Conservation (phyloP, 1,140 invertebrate species). For the Lepidostoma basale region DNA sequence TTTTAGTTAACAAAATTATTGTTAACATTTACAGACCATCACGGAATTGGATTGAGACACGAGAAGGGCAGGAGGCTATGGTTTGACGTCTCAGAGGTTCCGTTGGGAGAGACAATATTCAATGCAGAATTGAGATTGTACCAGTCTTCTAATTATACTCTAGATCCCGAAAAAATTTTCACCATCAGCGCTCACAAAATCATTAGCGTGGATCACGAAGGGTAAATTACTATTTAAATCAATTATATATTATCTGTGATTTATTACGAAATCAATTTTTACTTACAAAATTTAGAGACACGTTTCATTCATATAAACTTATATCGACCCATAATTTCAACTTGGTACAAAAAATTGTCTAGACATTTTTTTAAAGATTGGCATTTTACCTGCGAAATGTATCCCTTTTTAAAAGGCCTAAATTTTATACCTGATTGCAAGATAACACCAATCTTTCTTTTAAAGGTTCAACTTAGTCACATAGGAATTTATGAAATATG, state of each 20-base stretch:
- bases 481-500: too few relatives aligned
- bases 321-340: too few relatives aligned
- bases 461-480: too few relatives aligned
- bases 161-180: slow-evolving; percentile 54
- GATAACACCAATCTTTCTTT: too few relatives aligned
- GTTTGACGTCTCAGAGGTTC: slow-evolving; percentile 89
- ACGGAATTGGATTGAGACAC: slow-evolving; percentile 75
- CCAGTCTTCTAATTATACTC: slow-evolving; percentile 60
- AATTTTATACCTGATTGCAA: too few relatives aligned
- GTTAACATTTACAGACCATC: slow-evolving; percentile 61
- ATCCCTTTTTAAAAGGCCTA: too few relatives aligned
- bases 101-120: slow-evolving; percentile 77
- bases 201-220: slow-evolving; percentile 61
- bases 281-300: too few relatives aligned
- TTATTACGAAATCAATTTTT: too few relatives aligned
- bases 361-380: too few relatives aligned
- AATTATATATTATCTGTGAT: background rate
- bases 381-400: too few relatives aligned
- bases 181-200: slow-evolving; percentile 66
- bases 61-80: slow-evolving; percentile 85
- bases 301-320: too few relatives aligned
- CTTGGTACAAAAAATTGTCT: too few relatives aligned
- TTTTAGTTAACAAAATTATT: background rate
- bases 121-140: slow-evolving; percentile 86
- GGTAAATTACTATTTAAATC: slow-evolving; percentile 52